Base-by-base conservation (phyloP, 2,797 vertebrate genomes). In the Alca torda region DNA sequence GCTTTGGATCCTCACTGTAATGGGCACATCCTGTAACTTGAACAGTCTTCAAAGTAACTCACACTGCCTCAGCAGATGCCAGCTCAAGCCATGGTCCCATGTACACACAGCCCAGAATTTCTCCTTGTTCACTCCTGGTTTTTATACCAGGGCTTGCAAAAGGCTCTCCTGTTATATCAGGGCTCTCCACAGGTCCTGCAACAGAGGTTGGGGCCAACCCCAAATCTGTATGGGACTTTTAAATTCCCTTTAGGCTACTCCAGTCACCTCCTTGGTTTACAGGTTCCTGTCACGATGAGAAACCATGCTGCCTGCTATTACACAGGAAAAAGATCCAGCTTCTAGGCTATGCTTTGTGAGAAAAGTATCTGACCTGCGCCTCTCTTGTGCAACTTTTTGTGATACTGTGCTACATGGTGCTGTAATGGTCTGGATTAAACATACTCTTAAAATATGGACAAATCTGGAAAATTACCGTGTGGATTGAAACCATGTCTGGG, bases 401-500 rank as follows among this genome's bases (percentile, higher is more conserved):
- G 45, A 16, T 10, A 28, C 19, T 25, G 8, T 24, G 7, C 37
- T 61, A n/a, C n/a, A 9, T 5, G 53, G 8, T 1, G 2, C 3
- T 73, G 20, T 73, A 87, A 78, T 45, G 5, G 1, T 25, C 68
- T 69, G 41, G 19, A 37, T 64, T 87, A 82, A 69, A 43, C 12
- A 41, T 30, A 26, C 2, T 46, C 24, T 19, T 79, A 65, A 85
- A 73, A 53, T 41, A 60, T 0, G 24, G 18, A 51, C 35, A 82
- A 90, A 85, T 26, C 2, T 4, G 2, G n/a, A 43, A 64, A 72
- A 41, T 43, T 91, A 11, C 11, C 15, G 0, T 10, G 5, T 54
- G 50, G 13, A 26, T 81, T 78, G 57, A 82, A 81, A 67, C 5
- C 5, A 11, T 6, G 13, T 15, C 46, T 89, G 61, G 18, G 13